phyloP scores from a whole-genome alignment of 1,140 invertebrate genomes.

The Polypedilum vanderplanki region DNA sequence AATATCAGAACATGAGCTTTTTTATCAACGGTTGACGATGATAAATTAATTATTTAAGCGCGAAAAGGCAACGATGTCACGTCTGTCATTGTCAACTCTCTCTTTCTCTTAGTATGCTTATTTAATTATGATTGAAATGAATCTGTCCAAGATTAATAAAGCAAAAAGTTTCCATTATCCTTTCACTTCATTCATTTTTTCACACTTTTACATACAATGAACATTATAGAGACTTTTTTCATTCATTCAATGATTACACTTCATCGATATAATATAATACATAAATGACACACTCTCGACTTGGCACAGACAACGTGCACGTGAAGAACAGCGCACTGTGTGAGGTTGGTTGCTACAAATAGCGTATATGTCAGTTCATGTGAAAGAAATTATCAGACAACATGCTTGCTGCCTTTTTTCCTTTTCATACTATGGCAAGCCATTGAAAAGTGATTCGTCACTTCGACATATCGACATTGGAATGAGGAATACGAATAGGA shows the following conservation, averaged over 20 bases:
- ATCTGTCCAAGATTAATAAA: background rate
- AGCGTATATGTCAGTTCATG: slow-evolving; percentile 18
- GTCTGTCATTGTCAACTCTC: background rate
- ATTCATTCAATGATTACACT: slow-evolving; percentile 13
- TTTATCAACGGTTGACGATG: background rate
- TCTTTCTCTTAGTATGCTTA: background rate
- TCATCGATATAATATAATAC: background rate
- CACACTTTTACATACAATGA: too few relatives aligned
- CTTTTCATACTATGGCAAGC: background rate
- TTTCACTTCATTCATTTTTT: too few relatives aligned
- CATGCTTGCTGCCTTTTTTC: background rate
- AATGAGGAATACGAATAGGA: too few relatives aligned
- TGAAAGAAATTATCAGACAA: slow-evolving; percentile 5
- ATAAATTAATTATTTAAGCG: slow-evolving; percentile 7
- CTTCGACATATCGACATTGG: too few relatives aligned
- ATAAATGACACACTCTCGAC: background rate
- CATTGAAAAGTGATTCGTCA: background rate
- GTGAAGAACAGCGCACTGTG: background rate
- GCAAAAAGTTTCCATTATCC: background rate
- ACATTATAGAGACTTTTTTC: background rate
- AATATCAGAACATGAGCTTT: background rate
- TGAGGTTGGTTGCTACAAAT: background rate
- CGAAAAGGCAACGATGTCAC: background rate
- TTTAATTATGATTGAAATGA: background rate
- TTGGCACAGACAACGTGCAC: background rate